phyloP scores from a whole-genome alignment of 1,140 invertebrate species.

The Magallana angulata region DNA sequence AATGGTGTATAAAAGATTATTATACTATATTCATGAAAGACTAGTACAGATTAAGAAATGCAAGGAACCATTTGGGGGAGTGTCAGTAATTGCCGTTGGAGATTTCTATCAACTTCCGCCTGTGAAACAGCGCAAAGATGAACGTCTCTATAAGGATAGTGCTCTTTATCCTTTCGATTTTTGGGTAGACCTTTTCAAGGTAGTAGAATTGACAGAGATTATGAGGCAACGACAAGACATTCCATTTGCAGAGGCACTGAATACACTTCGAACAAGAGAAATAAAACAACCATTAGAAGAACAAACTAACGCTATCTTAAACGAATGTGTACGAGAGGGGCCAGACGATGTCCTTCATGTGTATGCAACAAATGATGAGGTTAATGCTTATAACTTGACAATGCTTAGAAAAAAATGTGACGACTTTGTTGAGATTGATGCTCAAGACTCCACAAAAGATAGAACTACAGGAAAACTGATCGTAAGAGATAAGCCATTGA shows the following conservation, averaged over 20 bases:
- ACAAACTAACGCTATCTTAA: too few species aligned
- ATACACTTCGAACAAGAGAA: too few species aligned
- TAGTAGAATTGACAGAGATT: neutral
- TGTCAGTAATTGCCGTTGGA: slow-evolving; percentile 45
- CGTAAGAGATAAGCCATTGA: neutral
- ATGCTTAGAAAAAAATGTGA: slow-evolving; percentile 24
- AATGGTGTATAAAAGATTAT: neutral
- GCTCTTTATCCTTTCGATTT: neutral
- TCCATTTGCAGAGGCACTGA: slow-evolving; percentile 29
- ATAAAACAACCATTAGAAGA: too few species aligned
- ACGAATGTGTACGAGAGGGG: too few species aligned
- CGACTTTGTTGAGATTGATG: neutral
- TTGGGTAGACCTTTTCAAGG: slow-evolving; percentile 39
- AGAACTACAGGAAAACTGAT: slow-evolving; percentile 8
- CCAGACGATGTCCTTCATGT: too few species aligned
- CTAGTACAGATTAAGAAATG: slow-evolving; percentile 47
- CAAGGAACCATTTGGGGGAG: slow-evolving; percentile 44
- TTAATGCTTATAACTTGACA: slow-evolving; percentile 21
- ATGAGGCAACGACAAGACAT: slow-evolving; percentile 47
- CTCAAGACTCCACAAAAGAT: slow-evolving; percentile 40
- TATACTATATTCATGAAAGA: slow-evolving; percentile 53
- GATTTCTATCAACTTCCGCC: slow-evolving; percentile 52
- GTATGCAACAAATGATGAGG: neutral
- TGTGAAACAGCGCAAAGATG: neutral
- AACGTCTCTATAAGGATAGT: neutral